Base-by-base conservation (phyloP, 1,140 invertebrate species). In the Pissodes strobi region DNA sequence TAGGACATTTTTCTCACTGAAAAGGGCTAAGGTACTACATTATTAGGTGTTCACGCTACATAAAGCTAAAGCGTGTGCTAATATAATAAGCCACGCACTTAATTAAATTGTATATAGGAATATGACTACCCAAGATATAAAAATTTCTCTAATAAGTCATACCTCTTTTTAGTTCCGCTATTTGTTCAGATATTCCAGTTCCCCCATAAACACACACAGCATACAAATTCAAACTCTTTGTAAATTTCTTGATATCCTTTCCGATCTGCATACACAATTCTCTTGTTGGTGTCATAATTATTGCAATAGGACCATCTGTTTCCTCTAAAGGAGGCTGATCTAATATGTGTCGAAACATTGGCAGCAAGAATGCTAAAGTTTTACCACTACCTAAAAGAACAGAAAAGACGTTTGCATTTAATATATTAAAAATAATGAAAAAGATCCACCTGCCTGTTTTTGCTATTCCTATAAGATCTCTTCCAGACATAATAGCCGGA, bases 231-330 rank as follows among this genome's bases (percentile, higher is more conserved):
- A 98, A 79, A 0, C 90, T 88, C 74, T 97, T 97, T 0, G 92
- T 91, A 76, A 99, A 99, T 75, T 95, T 97, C 58, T 91, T 93
- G 41, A 95, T 95, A 75, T 99, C 98, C 72, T 95, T 93, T 21
- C 94, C 94, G 64, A 99, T 99, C 80, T 99, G 98, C 90, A 99
- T 95, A 69, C 97, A 98, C 0, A 99, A 82, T 76, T 99, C 98
- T 68, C 98, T 84, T 0, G 97, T 99, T 0, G 98, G 98, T 0
- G 96, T 95, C 94, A 99, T 96, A 38, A 99, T 95, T 5, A 99
- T 84, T 0, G 92, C 86, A 49, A 99, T 96, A 0, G 98, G 97
- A 4, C 98, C 98, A 78, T 99, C 98, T 0, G 91, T 94, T 72
- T 98, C 94, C 68, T 96, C 93, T 3, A 99, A 76, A 0, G 89